phyloP scores from a whole-genome alignment of 2,888 invertebrate species.

The Marasmarcha lunaedactyla region DNA sequence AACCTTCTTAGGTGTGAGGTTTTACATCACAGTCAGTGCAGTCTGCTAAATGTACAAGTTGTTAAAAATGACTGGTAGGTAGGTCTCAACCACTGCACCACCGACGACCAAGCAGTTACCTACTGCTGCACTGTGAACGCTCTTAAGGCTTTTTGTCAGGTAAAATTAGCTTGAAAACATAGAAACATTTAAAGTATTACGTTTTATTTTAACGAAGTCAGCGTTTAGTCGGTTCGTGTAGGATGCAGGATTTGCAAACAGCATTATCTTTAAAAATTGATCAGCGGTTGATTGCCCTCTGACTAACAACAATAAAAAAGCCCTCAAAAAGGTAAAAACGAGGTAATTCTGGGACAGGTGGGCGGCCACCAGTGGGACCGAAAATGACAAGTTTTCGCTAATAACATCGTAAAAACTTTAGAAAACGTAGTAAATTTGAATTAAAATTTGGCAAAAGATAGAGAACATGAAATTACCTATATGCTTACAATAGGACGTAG shows the following conservation, averaged over 20 bases:
- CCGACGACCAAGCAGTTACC: no score
- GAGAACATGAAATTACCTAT: not conserved
- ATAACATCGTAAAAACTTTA: constrained; percentile 33
- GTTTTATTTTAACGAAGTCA: no score
- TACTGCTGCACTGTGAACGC: no score
- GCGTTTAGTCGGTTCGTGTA: not conserved
- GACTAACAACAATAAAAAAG: constrained; percentile 10
- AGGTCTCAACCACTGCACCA: no score
- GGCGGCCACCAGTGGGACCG: constrained; percentile 17
- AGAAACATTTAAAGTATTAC: no score
- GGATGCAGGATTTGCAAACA: not conserved
- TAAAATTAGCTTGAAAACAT: no score
- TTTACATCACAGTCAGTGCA: no score
- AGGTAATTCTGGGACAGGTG: constrained; percentile 4
- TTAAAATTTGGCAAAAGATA: constrained; percentile 13
- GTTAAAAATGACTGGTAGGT: no score
- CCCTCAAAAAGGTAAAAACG: constrained; percentile 11
- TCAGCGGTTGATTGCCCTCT: constrained; percentile 5
- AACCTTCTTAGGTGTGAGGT: no score
- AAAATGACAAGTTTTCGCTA: constrained; percentile 40
- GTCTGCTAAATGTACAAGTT: no score
- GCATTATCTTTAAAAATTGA: constrained; percentile 1
- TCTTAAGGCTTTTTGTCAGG: no score
- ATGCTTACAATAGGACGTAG: not conserved
- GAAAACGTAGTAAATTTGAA: constrained; percentile 18